Evolutionary conservation across 2,797 vertebrate species (phyloP), one percentile per base, ranked within the genome.

Genomic region (Florisuga fusca): DNA sequence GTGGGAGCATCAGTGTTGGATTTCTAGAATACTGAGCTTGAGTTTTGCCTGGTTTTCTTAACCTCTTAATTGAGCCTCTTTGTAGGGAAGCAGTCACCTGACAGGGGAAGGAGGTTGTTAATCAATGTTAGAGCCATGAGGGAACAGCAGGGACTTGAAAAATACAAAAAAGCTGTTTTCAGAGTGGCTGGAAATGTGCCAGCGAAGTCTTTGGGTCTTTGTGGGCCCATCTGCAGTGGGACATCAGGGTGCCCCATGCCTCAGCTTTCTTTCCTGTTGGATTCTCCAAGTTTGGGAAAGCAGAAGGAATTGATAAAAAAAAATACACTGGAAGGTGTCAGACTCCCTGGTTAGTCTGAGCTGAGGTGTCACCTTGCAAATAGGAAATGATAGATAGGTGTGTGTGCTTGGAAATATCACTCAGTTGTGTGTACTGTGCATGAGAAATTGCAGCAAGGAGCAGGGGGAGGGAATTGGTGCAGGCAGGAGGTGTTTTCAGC

Each of bases 81-180:
- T 12, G 4, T 48, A 26, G 74, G 51, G 73, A 73, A 92, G 67
- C 51, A 0, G 0, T 38, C 63, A 66, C 71, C 71, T 87, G 80
- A 57, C 43, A n/a, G 62, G 62, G 67, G 51, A 62, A 48, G 55
- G 84, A 89, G 58, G 51, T 73, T 38, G 27, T 90, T 90, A 48
- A 6, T 92, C 1, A 3, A 7, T 92, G 23, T 9, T 46, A 90
- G 66, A 89, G 59, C 69, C 46, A 18, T 0, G 2, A 55, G 76
- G 50, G 73, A 94, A 48, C 79, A 88, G 80, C 46, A 79, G 62
- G 76, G 89, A 58, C 62, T 13, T 79, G 81, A 68, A 33, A 93
- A 77, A 51, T 15, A 41, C 11, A 36, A 50, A 67, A 79, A 85
- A 51, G 62, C 75, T 59, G 29, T 79, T 91, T 74, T 36, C 31